These are phyloP conservation scores for Brachionus paranguensis DNA, from an alignment of 1,140 invertebrate species.

Conservation along the genomic window DNA sequence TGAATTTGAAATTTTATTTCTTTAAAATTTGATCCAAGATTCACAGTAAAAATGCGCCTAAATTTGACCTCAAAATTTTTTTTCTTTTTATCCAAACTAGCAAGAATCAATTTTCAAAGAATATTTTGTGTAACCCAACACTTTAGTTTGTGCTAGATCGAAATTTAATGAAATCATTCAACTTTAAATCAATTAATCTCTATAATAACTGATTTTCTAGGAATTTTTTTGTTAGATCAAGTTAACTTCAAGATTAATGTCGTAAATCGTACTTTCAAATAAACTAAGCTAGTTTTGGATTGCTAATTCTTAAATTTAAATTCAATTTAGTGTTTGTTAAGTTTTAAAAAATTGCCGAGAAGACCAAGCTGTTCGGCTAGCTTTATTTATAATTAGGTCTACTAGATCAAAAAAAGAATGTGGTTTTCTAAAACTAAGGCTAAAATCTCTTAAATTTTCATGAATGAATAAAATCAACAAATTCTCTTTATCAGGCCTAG, in stretches of 20 bases:
- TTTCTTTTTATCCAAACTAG: not conserved
- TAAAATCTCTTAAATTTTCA: not conserved
- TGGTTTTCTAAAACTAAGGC: not conserved
- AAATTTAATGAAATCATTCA: not conserved
- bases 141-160: not conserved
- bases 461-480: slow-evolving; percentile 5
- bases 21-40: not conserved
- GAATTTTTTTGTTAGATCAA: not conserved
- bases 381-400: not conserved
- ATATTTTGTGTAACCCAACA: slow-evolving; percentile 5
- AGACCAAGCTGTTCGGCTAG: not conserved
- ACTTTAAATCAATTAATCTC: not conserved
- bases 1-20: not conserved
- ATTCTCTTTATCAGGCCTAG: not conserved
- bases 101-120: not conserved
- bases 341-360: not conserved
- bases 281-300: not conserved
- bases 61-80: not conserved
- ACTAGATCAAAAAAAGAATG: not conserved
- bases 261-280: not conserved
- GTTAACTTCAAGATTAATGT: not conserved
- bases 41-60: not conserved
- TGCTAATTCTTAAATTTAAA: not conserved
- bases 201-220: not conserved
- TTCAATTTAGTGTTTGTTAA: not conserved